Evolutionary conservation across 2,888 invertebrate species (phyloP).

Genomic region (Drosophila borealis): DNA sequence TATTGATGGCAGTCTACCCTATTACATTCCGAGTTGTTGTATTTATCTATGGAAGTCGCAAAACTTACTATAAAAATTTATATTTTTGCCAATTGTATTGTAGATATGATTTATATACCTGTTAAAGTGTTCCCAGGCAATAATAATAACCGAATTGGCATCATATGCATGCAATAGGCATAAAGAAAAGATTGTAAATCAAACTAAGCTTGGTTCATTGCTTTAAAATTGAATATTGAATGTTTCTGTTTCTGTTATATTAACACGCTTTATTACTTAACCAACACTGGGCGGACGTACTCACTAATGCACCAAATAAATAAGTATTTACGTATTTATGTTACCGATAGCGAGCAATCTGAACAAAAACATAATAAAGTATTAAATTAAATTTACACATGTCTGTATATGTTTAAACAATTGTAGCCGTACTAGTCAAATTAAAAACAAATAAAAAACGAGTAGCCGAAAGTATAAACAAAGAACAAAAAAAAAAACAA

Average conservation of each 20-base stretch:
- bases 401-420: slow-evolving; percentile 54
- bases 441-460: slow-evolving; percentile 57
- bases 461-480: slow-evolving; percentile 39
- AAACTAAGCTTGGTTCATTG: slow-evolving; percentile 28
- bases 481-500: slow-evolving; percentile 4
- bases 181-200: slow-evolving; percentile 31
- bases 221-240: slow-evolving; percentile 25
- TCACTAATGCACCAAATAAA: slow-evolving; percentile 57
- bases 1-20: slow-evolving; percentile 23
- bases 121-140: slow-evolving; percentile 32
- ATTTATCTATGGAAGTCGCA: slow-evolving; percentile 62
- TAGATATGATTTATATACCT: slow-evolving; percentile 36
- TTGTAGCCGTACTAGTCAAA: slow-evolving; percentile 73
- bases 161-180: slow-evolving; percentile 18
- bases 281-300: slow-evolving; percentile 50
- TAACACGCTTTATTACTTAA: slow-evolving; percentile 35
- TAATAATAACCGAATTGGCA: slow-evolving; percentile 29
- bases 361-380: slow-evolving; percentile 60
- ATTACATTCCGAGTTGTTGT: slow-evolving; percentile 67
- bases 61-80: slow-evolving; percentile 39
- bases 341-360: slow-evolving; percentile 51
- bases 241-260: slow-evolving; percentile 27
- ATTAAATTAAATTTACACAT: slow-evolving; percentile 56
- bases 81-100: slow-evolving; percentile 54
- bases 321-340: slow-evolving; percentile 50